Evolutionary conservation across 2,113 vertebrate species (phyloP).

Genomic region (Nothocercus julius): DNA sequence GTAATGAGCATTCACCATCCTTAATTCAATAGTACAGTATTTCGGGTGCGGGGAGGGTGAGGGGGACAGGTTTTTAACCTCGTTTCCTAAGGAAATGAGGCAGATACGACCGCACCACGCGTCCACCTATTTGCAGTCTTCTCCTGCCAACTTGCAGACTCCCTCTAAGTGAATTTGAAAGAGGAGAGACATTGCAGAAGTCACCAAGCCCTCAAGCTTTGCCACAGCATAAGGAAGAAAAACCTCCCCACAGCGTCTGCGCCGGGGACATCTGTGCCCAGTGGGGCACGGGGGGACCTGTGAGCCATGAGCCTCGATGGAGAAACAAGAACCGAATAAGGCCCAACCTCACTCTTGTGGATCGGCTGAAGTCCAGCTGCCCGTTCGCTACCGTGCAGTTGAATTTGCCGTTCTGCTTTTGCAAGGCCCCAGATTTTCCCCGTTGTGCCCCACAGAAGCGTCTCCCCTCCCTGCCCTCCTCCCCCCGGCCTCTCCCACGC

Average conservation of each 20-base stretch:
- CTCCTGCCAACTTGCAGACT: fast-evolving
- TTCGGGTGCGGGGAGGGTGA: background rate
- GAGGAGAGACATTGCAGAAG: background rate
- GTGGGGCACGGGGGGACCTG: background rate
- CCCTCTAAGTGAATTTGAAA: background rate
- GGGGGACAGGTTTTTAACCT: constrained; percentile 46
- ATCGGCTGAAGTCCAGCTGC: background rate
- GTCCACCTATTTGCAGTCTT: background rate
- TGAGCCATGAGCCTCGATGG: background rate
- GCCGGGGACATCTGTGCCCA: background rate
- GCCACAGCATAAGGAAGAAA: background rate
- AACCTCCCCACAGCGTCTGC: fast-evolving
- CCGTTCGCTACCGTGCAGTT: background rate
- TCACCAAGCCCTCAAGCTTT: background rate
- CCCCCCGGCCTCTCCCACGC: background rate
- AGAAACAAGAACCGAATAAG: background rate
- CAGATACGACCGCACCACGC: background rate
- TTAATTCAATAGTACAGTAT: constrained; percentile 39
- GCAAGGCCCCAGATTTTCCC: background rate
- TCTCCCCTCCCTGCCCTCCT: background rate
- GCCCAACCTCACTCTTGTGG: background rate
- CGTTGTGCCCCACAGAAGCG: background rate
- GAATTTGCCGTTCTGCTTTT: background rate
- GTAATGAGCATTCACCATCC: constrained; percentile 24
- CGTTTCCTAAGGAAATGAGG: constrained; percentile 53